phyloP scores from a whole-genome alignment of 1,140 invertebrate species.

The Coptotermes formosanus region DNA sequence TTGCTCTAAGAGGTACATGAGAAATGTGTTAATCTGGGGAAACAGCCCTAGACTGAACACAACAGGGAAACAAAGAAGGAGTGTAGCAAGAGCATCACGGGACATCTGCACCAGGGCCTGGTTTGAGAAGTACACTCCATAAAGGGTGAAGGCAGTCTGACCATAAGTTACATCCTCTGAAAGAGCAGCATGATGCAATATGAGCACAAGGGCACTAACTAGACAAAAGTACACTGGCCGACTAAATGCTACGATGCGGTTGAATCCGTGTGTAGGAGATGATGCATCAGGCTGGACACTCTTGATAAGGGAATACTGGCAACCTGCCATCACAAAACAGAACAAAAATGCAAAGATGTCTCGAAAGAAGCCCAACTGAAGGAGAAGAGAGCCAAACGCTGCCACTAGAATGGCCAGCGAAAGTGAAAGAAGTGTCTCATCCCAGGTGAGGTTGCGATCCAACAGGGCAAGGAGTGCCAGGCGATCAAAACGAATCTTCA shows the following conservation, averaged over 20 bases:
- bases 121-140: slow-evolving; percentile 72
- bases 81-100: slow-evolving; percentile 71
- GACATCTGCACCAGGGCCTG: slow-evolving; percentile 63
- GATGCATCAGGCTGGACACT: slow-evolving; percentile 98
- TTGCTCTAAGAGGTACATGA: slow-evolving; percentile 94
- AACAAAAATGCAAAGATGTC: slow-evolving; percentile 94
- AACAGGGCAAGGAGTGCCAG: slow-evolving; percentile 87
- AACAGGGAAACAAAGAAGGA: slow-evolving; percentile 88
- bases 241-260: slow-evolving; percentile 89
- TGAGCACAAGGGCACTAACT: slow-evolving; percentile 71
- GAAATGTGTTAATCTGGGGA: slow-evolving; percentile 89
- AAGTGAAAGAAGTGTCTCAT: slow-evolving; percentile 83
- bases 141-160: slow-evolving; percentile 61
- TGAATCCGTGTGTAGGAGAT: slow-evolving; percentile 97
- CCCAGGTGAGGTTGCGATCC: slow-evolving; percentile 84
- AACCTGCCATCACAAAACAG: slow-evolving; percentile 94
- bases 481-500: slow-evolving; percentile 82
- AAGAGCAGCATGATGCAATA: slow-evolving; percentile 47
- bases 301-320: slow-evolving; percentile 96
- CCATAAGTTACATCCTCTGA: not conserved
- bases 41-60: slow-evolving; percentile 89
- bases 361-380: slow-evolving; percentile 83
- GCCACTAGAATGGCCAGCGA: slow-evolving; percentile 84
- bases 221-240: slow-evolving; percentile 95
- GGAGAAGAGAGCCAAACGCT: slow-evolving; percentile 77